These are phyloP conservation scores for Novumbra hubbsi DNA, from an alignment of 2,797 vertebrate genomes.

Conservation along the genomic window DNA sequence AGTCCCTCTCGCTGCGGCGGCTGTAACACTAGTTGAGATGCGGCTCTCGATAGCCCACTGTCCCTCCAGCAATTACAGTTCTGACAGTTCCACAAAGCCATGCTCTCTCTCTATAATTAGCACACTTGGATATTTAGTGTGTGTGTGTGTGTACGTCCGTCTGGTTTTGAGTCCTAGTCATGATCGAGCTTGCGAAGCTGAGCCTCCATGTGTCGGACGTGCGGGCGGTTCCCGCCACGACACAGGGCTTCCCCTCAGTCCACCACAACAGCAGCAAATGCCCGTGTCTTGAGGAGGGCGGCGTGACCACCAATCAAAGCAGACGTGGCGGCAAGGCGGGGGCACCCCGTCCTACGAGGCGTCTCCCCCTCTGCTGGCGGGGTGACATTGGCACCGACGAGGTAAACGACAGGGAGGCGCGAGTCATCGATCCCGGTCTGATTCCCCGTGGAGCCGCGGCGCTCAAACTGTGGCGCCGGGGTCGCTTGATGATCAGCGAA, in stretches of 20 bases:
- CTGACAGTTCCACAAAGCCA: slow-evolving; percentile 76
- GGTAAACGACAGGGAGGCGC: background rate
- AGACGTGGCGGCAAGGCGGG: background rate
- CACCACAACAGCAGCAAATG: too few relatives aligned
- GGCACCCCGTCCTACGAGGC: too few relatives aligned
- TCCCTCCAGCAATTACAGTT: slow-evolving; percentile 77
- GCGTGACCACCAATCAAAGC: background rate
- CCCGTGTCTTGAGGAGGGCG: background rate
- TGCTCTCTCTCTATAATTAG: slow-evolving; percentile 75
- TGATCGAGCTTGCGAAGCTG: slow-evolving; percentile 8
- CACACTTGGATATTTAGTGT: slow-evolving; percentile 69
- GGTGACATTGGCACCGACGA: background rate
- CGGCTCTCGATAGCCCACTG: slow-evolving; percentile 72
- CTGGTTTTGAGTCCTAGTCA: slow-evolving; percentile 3
- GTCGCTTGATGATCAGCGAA: slow-evolving; percentile 52
- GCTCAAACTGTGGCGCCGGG: background rate
- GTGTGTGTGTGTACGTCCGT: background rate
- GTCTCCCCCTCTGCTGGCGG: background rate
- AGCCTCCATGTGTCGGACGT: background rate
- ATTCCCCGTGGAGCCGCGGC: background rate
- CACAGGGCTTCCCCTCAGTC: too few relatives aligned
- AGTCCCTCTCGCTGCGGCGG: slow-evolving; percentile 59
- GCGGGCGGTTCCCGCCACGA: background rate
- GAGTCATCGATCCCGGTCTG: background rate
- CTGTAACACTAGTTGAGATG: slow-evolving; percentile 66